These are phyloP conservation scores for Mus caroli DNA, from an alignment of 2,797 vertebrate species.

Conservation along the genomic window DNA sequence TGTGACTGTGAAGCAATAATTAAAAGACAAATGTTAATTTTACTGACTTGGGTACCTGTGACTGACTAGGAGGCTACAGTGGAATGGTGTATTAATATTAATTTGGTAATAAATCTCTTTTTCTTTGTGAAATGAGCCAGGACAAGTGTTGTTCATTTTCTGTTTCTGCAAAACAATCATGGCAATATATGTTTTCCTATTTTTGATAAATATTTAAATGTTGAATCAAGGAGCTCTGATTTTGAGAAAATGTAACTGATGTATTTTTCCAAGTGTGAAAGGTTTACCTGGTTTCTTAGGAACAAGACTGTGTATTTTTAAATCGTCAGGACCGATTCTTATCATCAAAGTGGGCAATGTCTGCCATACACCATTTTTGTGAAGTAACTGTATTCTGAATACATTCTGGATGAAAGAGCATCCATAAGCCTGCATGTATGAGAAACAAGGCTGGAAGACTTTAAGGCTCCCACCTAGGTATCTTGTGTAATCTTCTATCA, in stretches of 20 bases:
- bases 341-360: background rate
- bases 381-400: constrained; percentile 41
- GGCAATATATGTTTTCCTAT: background rate
- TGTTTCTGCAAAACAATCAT: constrained; percentile 10
- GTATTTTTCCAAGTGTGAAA: constrained; percentile 17
- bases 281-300: constrained; percentile 66
- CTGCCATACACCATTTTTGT: constrained; percentile 59
- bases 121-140: constrained; percentile 54
- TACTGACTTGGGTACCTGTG: constrained; percentile 45
- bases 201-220: constrained; percentile 46
- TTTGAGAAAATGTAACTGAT: background rate
- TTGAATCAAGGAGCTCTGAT: constrained; percentile 24
- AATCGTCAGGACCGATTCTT: background rate
- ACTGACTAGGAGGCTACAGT: constrained; percentile 50
- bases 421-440: constrained; percentile 64
- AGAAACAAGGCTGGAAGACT: constrained; percentile 80
- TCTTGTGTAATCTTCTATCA: constrained; percentile 89
- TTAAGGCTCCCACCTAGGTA: constrained; percentile 81
- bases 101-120: constrained; percentile 57
- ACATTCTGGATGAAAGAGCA: constrained; percentile 61
- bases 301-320: background rate
- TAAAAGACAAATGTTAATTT: constrained; percentile 39
- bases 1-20: background rate
- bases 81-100: constrained; percentile 37
- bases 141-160: constrained; percentile 10